These are phyloP conservation scores for Malacoctenus gilli DNA, from an alignment of 2,797 vertebrate species.

Conservation along the genomic window DNA sequence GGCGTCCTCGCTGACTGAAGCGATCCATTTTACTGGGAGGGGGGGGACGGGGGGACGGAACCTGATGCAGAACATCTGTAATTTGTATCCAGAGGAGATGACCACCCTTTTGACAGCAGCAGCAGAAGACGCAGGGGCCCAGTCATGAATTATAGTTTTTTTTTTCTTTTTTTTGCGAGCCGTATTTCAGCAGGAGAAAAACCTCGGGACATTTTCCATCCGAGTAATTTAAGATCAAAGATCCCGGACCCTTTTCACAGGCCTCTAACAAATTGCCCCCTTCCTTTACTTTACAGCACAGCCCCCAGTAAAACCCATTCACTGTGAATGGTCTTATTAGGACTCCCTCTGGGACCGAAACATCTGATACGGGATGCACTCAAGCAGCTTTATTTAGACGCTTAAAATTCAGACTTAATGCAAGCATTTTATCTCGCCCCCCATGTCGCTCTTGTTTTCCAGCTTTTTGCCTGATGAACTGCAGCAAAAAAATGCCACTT, in stretches of 20 bases:
- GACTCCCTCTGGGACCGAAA: not conserved
- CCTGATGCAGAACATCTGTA: not conserved
- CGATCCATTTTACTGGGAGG: slow-evolving; percentile 59
- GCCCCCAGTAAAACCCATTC: not conserved
- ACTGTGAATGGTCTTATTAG: not conserved
- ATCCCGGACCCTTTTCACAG: not conserved
- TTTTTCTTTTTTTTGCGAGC: not conserved
- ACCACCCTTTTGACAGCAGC: not conserved
- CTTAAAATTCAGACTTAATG: not conserved
- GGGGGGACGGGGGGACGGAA: not conserved
- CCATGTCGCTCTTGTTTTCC: too few relatives aligned
- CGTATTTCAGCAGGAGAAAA: slow-evolving; percentile 4
- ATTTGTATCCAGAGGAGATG: slow-evolving; percentile 6
- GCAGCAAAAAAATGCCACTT: too few relatives aligned
- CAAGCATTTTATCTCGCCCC: too few relatives aligned
- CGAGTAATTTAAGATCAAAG: not conserved
- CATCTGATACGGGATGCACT: too few relatives aligned
- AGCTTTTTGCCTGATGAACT: too few relatives aligned
- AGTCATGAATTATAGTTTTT: slow-evolving; percentile 5
- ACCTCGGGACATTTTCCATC: not conserved
- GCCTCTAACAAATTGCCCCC: not conserved
- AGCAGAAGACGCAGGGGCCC: not conserved
- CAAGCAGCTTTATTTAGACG: too few relatives aligned
- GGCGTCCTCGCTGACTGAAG: not conserved
- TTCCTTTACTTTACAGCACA: not conserved